Evolutionary conservation across 2,797 vertebrate species (phyloP).

Genomic region (Channallabes apus): DNA sequence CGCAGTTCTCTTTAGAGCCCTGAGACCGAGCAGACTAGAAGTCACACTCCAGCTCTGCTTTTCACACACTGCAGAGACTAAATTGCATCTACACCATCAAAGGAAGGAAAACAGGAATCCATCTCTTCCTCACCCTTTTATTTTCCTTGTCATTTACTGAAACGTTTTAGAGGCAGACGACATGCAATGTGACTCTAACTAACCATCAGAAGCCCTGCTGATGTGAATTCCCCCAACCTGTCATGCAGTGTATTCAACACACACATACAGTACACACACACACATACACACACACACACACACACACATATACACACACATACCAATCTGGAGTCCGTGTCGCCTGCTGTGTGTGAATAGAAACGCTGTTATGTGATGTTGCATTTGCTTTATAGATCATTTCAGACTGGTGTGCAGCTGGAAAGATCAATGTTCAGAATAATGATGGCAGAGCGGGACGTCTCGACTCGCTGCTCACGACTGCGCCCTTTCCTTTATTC

Average conservation of each 20-base stretch:
- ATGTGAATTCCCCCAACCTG: slow-evolving; percentile 40
- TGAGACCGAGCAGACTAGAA: slow-evolving; percentile 31
- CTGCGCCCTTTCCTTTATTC: slow-evolving; percentile 34
- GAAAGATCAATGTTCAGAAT: slow-evolving; percentile 73
- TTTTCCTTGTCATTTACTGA: slow-evolving; percentile 34
- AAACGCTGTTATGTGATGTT: slow-evolving; percentile 57
- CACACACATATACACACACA: slow-evolving; percentile 33
- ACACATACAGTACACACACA: too few species aligned
- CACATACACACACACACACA: slow-evolving; percentile 38
- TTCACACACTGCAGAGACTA: slow-evolving; percentile 38
- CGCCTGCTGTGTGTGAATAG: slow-evolving; percentile 51
- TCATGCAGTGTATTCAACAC: slow-evolving; percentile 36
- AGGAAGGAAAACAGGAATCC: slow-evolving; percentile 40
- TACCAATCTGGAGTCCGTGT: slow-evolving; percentile 25
- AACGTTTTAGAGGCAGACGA: slow-evolving; percentile 11
- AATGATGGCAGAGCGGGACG: slow-evolving; percentile 65
- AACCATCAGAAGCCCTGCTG: slow-evolving; percentile 40
- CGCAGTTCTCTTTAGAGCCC: not conserved
- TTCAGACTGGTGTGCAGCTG: slow-evolving; percentile 58
- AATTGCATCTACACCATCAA: slow-evolving; percentile 49
- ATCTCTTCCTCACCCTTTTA: slow-evolving; percentile 37
- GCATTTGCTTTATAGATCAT: slow-evolving; percentile 68
- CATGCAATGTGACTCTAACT: not conserved
- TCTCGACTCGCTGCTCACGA: slow-evolving; percentile 57
- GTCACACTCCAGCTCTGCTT: not conserved